phyloP scores from a whole-genome alignment of 2,797 vertebrate species.

The Danionella dracula region DNA sequence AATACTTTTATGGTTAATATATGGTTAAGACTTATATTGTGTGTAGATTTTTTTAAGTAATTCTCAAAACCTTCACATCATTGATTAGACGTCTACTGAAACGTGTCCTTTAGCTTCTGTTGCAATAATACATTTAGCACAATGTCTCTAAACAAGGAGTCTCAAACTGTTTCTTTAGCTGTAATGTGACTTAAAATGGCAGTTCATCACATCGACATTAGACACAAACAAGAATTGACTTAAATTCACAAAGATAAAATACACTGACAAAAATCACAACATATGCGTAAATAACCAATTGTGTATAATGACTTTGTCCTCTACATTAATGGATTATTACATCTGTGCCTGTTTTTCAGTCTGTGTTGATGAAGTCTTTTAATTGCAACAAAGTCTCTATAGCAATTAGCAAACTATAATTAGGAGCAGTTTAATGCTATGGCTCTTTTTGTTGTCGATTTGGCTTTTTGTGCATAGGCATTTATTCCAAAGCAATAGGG shows the following conservation, averaged over 20 bases:
- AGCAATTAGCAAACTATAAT: conserved; percentile 24
- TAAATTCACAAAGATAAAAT: not conserved
- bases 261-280: not conserved
- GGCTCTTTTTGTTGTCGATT: conserved; percentile 6
- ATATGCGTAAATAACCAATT: conserved; percentile 11
- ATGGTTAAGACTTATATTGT: too few relatives aligned
- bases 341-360: conserved; percentile 7
- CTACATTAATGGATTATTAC: not conserved
- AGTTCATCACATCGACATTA: not conserved
- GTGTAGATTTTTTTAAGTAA: too few relatives aligned
- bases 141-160: too few relatives aligned
- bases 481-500: not conserved
- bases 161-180: too few relatives aligned
- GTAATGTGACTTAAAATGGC: too few relatives aligned
- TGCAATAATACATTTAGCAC: too few relatives aligned
- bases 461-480: conserved; percentile 6
- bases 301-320: conserved; percentile 1
- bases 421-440: conserved; percentile 14
- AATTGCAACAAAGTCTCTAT: conserved; percentile 21
- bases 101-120: too few relatives aligned
- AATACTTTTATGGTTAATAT: too few relatives aligned
- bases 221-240: not conserved
- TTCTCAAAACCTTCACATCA: too few relatives aligned
- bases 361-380: conserved; percentile 11
- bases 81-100: too few relatives aligned